A percentile compares a stretch with the other conserved stretches of the same genome.
Conservation (phyloP, 2,888 invertebrate species). For the Zelleria hepariella region DNA sequence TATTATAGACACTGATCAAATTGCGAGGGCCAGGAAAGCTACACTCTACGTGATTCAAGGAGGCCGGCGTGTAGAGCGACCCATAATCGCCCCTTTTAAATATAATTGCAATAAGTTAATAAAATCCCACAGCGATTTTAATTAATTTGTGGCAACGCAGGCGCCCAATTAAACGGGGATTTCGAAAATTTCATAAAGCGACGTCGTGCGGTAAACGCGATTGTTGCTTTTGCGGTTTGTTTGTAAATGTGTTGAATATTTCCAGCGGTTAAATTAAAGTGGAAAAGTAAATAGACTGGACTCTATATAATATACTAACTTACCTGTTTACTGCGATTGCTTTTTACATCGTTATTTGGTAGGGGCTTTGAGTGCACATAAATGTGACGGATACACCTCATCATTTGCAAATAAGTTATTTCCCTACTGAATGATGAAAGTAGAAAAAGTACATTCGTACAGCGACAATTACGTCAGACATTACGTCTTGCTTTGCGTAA, state of each 20-base stretch:
- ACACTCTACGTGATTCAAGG: neutral
- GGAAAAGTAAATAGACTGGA: constrained; percentile 29
- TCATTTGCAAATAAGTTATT: neutral
- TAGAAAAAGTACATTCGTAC: too few relatives aligned
- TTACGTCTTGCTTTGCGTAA: too few relatives aligned
- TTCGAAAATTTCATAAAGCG: constrained; percentile 48
- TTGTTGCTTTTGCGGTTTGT: constrained; percentile 36
- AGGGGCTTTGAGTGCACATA: constrained; percentile 12
- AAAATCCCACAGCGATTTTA: constrained; percentile 55
- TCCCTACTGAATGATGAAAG: too few relatives aligned
- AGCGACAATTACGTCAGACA: too few relatives aligned
- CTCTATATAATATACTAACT: constrained; percentile 21
- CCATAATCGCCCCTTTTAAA: constrained; percentile 36
- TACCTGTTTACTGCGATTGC: constrained; percentile 23
- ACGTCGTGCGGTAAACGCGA: constrained; percentile 30
- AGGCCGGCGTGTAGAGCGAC: constrained; percentile 15
- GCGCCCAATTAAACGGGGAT: constrained; percentile 54
- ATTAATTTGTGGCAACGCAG: constrained; percentile 60
- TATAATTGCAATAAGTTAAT: constrained; percentile 67
- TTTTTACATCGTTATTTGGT: constrained; percentile 18
- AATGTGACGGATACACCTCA: neutral
- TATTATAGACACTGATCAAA: constrained; percentile 42
- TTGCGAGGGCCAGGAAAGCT: constrained; percentile 23
- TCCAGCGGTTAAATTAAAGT: constrained; percentile 19
- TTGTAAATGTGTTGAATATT: constrained; percentile 23